These are phyloP conservation scores for Micrasema minimum DNA, from an alignment of 1,140 invertebrate genomes.

Conservation along the genomic window DNA sequence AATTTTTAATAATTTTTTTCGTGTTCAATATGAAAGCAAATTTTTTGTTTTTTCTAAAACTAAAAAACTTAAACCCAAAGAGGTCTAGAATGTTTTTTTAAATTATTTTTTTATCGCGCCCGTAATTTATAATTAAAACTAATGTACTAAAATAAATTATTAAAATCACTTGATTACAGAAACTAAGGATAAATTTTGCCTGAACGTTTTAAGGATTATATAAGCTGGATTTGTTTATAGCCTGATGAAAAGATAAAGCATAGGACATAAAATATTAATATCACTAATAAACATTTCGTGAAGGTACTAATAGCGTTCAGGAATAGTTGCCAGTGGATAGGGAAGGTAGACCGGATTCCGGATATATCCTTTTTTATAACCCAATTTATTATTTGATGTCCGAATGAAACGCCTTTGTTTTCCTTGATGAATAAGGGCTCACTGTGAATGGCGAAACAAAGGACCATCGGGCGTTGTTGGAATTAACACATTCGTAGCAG, in stretches of 20 bases:
- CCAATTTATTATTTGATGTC: slow-evolving; percentile 39
- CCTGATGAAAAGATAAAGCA: slow-evolving; percentile 17
- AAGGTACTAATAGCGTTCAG: slow-evolving; percentile 14
- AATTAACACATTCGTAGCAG: slow-evolving; percentile 12
- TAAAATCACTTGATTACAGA: no score
- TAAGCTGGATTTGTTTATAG: background rate
- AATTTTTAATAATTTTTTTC: no score
- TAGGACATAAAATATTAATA: slow-evolving; percentile 31
- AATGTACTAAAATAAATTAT: no score
- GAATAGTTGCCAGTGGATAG: background rate
- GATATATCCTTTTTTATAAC: slow-evolving; percentile 43
- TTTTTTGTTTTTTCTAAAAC: no score
- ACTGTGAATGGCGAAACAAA: slow-evolving; percentile 42
- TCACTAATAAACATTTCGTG: slow-evolving; percentile 17
- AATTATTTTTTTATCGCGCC: no score
- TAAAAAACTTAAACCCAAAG: no score
- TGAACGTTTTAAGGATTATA: no score
- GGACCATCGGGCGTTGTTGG: background rate
- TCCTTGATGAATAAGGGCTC: slow-evolving; percentile 47
- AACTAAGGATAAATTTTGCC: no score
- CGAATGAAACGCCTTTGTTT: slow-evolving; percentile 47
- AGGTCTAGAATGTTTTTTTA: no score
- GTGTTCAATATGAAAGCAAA: no score
- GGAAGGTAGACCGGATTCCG: slow-evolving; percentile 26
- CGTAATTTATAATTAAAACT: no score